Base-by-base conservation (phyloP, 2,797 vertebrate genomes). In the Psittacula echo region DNA sequence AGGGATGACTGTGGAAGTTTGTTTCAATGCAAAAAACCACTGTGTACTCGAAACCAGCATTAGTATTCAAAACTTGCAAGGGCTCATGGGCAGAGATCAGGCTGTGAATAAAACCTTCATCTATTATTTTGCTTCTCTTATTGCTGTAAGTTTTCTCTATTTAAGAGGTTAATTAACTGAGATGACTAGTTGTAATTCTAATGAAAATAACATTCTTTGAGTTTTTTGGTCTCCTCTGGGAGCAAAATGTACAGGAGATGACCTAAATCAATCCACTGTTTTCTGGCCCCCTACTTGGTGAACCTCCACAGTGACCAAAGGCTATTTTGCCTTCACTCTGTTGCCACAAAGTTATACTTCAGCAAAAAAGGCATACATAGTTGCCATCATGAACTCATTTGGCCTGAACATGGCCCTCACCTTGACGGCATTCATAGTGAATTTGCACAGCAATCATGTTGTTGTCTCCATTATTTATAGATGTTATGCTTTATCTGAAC, bases 361-460 rank as follows among this genome's bases (percentile, higher is more conserved):
- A 76, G 44, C 60, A 92, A 22, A 22, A 84, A 82, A 84, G 17
- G 21, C 32, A 13, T 26, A 37, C 27, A 2, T 51, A 58, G 66
- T 56, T 78, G 26, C 60, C 88, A 77, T 45, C 56, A n/a, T 22
- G 64, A 92, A 73, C 50, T 95, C 81, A 81, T 82, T n/a, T 64
- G 56, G 44, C 89, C 84, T 51, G 30, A 85, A 48, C 29, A 42
- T 1, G 0, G 47, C 51, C 23, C 37, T 86, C 83, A 75, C 71
- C 64, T 75, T 58, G 74, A 47, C 5, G 7, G 65, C 45, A 74
- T 58, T 92, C 85, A 37, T 72, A 82, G 45, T 30, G 64, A 87
- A 56, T 81, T 58, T 51, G 32, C 66, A 64, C 48, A 92, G 84
- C 72, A 83, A 45, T 66, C 78, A 24, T 11, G 0, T 16, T 70